Conservation (phyloP, 2,888 invertebrate species). For the Acrobasis suavella region DNA sequence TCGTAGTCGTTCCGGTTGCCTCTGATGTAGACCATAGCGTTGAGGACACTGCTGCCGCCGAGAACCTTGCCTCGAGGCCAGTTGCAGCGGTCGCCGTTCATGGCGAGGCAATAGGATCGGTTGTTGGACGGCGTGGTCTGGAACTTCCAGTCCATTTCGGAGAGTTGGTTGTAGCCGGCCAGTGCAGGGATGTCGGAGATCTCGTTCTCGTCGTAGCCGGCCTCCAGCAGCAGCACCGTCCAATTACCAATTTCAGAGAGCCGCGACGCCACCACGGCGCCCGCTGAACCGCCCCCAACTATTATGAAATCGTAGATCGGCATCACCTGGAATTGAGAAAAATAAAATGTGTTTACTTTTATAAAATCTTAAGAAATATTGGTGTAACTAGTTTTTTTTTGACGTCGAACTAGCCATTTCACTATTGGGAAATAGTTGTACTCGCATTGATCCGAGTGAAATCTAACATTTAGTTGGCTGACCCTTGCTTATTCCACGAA, state of each 20-base stretch:
- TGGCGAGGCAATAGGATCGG: slow-evolving; percentile 92
- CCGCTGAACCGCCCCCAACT: slow-evolving; percentile 94
- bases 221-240: slow-evolving; percentile 92
- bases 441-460: too few relatives aligned
- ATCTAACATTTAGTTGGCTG: too few relatives aligned
- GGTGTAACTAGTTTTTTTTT: too few relatives aligned
- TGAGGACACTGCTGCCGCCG: slow-evolving; percentile 93
- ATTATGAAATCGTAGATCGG: slow-evolving; percentile 93
- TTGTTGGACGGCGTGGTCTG: slow-evolving; percentile 91
- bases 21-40: slow-evolving; percentile 95
- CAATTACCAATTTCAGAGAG: slow-evolving; percentile 91
- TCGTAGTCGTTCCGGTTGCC: slow-evolving; percentile 95
- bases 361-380: too few relatives aligned
- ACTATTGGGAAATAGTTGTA: too few relatives aligned
- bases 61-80: slow-evolving; percentile 96
- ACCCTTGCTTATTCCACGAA: too few relatives aligned
- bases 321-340: slow-evolving; percentile 81
- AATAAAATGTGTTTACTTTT: background rate
- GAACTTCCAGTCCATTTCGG: slow-evolving; percentile 96
- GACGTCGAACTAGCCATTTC: too few relatives aligned
- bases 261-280: slow-evolving; percentile 93
- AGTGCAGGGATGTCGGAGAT: slow-evolving; percentile 93
- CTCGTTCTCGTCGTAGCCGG: slow-evolving; percentile 94
- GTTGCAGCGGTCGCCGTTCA: slow-evolving; percentile 93
- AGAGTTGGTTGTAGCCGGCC: slow-evolving; percentile 91